These are phyloP conservation scores for Scrobipalpa atriplicella DNA, from an alignment of 2,888 invertebrate genomes.

Conservation along the genomic window DNA sequence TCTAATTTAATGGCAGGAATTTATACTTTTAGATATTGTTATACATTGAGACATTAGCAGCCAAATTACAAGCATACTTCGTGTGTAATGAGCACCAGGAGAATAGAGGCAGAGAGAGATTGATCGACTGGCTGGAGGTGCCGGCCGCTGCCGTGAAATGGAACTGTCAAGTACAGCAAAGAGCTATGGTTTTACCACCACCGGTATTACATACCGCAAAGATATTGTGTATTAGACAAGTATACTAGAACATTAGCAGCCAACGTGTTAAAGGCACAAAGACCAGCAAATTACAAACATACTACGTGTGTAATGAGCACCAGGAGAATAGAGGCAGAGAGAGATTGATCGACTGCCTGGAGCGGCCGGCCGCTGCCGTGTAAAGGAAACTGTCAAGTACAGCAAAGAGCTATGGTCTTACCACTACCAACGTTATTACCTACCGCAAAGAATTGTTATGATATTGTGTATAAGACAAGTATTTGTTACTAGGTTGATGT, in stretches of 20 bases:
- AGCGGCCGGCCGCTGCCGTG: slow-evolving; percentile 13
- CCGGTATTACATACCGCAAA: not conserved
- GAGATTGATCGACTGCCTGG: slow-evolving; percentile 19
- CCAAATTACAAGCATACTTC: not conserved
- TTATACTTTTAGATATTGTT: no score
- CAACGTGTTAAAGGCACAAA: no score
- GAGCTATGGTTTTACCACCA: slow-evolving; percentile 12
- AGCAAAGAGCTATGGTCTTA: slow-evolving; percentile 14
- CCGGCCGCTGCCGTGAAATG: slow-evolving; percentile 16
- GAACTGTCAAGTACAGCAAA: slow-evolving; percentile 18
- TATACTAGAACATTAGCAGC: not conserved
- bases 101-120: slow-evolving; percentile 16
- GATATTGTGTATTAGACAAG: not conserved
- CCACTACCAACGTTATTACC: not conserved
- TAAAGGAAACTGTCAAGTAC: slow-evolving; percentile 22
- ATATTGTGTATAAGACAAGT: not conserved
- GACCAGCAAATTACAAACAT: not conserved
- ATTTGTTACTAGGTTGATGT: not conserved
- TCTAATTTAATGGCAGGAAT: no score
- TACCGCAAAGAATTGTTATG: not conserved
- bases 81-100: slow-evolving; percentile 17
- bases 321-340: slow-evolving; percentile 13
- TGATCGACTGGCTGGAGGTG: slow-evolving; percentile 14
- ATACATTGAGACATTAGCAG: not conserved
- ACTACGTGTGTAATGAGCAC: slow-evolving; percentile 13